Conservation (phyloP, 1,140 invertebrate genomes). For the Neelides sp. region DNA sequence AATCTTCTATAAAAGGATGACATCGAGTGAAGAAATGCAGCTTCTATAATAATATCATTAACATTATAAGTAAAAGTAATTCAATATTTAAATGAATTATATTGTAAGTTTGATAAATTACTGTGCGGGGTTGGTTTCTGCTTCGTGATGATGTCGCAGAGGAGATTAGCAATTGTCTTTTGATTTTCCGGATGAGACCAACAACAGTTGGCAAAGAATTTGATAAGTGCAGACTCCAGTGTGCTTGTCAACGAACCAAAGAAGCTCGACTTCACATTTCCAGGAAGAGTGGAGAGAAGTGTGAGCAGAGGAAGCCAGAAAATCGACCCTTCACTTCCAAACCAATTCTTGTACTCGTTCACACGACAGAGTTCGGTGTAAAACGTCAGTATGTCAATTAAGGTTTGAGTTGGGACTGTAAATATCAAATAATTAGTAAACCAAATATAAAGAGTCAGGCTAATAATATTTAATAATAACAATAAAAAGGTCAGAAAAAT, state of each 20-base stretch:
- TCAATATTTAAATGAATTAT: not conserved
- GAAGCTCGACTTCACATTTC: constrained; percentile 19
- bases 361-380: constrained; percentile 65
- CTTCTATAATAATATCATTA: constrained; percentile 33
- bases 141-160: constrained; percentile 57
- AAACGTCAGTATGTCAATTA: constrained; percentile 55
- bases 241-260: constrained; percentile 34
- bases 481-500: too few species aligned
- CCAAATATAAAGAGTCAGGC: too few species aligned
- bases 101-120: constrained; percentile 32
- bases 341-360: constrained; percentile 69
- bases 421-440: not conserved
- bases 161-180: constrained; percentile 60
- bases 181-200: constrained; percentile 74
- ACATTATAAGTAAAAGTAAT: constrained; percentile 1
- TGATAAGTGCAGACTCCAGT: constrained; percentile 58
- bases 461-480: too few species aligned
- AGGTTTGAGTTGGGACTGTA: constrained; percentile 6
- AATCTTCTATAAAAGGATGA: constrained; percentile 75
- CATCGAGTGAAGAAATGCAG: constrained; percentile 48
- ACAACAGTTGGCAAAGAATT: constrained; percentile 62
- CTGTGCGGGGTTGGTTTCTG: constrained; percentile 48
- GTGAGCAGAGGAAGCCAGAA: constrained; percentile 72
- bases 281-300: constrained; percentile 47
- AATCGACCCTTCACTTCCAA: constrained; percentile 60